Percentiles rank a stretch among this genome's conserved stretches.
These are phyloP conservation scores for Aricia artaxerxes DNA, from an alignment of 2,888 invertebrate genomes.

Conservation along the genomic window DNA sequence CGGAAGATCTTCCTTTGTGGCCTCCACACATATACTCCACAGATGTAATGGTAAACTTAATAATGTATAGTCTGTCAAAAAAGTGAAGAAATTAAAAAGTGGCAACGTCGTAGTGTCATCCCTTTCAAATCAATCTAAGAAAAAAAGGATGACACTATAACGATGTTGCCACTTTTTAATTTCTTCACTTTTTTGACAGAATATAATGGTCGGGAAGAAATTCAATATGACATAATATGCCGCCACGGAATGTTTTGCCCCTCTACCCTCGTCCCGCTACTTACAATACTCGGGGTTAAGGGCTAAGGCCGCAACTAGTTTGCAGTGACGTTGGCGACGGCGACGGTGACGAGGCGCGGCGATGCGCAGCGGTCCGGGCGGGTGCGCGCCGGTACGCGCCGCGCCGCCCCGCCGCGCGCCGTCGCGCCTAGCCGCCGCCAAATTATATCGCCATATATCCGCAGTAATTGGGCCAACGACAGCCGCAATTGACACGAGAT, in stretches of 20 bases:
- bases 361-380: constrained; percentile 48
- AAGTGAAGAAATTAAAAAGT: too few relatives aligned
- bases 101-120: too few relatives aligned
- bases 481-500: constrained; percentile 20
- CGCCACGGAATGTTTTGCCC: too few relatives aligned
- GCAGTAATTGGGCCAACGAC: constrained; percentile 27
- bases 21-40: too few relatives aligned
- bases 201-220: neutral
- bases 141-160: too few relatives aligned
- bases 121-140: too few relatives aligned
- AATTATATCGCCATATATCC: constrained; percentile 21
- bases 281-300: constrained; percentile 41
- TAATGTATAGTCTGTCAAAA: too few relatives aligned
- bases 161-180: too few relatives aligned
- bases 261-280: neutral
- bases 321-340: constrained; percentile 46
- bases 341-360: constrained; percentile 48
- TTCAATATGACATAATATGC: neutral
- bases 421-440: constrained; percentile 14
- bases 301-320: constrained; percentile 45
- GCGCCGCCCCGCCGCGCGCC: constrained; percentile 29
- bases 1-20: too few relatives aligned
- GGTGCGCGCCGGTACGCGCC: constrained; percentile 33
- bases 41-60: too few relatives aligned
- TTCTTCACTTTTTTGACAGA: too few relatives aligned